Conservation (phyloP, 1,140 invertebrate genomes). For the Diorhabda carinulata region DNA sequence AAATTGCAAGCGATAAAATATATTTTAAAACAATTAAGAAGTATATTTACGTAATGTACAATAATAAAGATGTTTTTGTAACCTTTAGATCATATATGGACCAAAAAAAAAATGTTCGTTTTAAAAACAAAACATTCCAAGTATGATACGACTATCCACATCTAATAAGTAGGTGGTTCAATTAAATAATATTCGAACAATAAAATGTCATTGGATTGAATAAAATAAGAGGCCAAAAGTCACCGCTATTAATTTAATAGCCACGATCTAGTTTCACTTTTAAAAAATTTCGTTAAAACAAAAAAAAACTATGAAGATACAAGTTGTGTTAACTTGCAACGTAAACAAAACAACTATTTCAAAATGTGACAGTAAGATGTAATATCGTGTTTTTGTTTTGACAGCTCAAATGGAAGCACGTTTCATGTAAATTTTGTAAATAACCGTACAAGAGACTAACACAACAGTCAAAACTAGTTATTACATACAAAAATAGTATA, state of each 20-base stretch:
- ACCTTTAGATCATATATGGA: too few species aligned
- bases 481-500: neutral
- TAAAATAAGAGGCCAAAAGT: too few species aligned
- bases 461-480: neutral
- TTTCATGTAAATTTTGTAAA: neutral
- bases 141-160: too few species aligned
- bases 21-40: too few species aligned
- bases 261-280: neutral
- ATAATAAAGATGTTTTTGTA: too few species aligned
- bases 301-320: neutral
- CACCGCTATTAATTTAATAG: too few species aligned
- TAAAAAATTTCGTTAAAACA: neutral
- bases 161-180: neutral
- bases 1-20: too few species aligned
- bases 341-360: neutral
- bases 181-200: neutral
- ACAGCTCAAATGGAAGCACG: conserved; percentile 4
- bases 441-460: neutral
- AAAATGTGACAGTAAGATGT: neutral
- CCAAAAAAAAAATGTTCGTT: too few species aligned
- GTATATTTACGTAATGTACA: too few species aligned
- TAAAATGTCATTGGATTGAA: neutral
- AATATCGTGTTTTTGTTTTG: conserved; percentile 15
- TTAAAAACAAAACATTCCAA: too few species aligned
- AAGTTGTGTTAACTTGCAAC: neutral